Base-by-base conservation (phyloP, 2,888 invertebrate genomes). In the Stictocephala bisonia region DNA sequence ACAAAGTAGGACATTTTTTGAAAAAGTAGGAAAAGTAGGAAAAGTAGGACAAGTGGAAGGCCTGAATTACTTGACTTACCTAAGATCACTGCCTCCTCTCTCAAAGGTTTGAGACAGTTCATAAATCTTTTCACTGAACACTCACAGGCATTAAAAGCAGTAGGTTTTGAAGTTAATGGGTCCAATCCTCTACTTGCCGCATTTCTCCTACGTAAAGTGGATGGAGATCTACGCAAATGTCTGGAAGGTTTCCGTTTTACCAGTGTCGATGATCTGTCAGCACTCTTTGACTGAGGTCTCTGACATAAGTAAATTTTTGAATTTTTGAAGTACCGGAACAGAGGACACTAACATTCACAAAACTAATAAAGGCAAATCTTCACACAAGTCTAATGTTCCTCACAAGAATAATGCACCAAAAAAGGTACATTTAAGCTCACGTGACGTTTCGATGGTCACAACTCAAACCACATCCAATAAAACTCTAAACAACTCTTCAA, bases 261-360 rank as follows among this genome's bases (percentile, higher is more conserved):
- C 15, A 26, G 26, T 3, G 13, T 18, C 1, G 56, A 27, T 7
- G 56, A 18, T 7, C 27, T 20, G 2, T 3, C 56, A 26, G 15
- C 56, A 56, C 56, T n/a, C 31, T 2, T 27, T 56, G 15, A 27
- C 56, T 1, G 56, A 56, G 2, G 56, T 31, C 4, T 29, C 13
- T 15, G 56, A 56, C 13, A 29, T 56, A 29, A 56, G n/a, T 15
- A 31, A 29, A 56, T 56, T 56, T n/a, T n/a, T 56, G 31, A 56
- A 56, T n/a, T 29, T 15, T 7, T 27, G 31, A 31, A 29, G 56
- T 26, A 13, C 31, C 2, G 18, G 31, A 27, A 56, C 56, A 2
- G 31, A 29, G 2, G 56, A 56, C 18, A 31, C 56, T 15, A 56
- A 15, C 18, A 56, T 56, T n/a, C 56, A 56, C 9, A 26, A 11